Base-by-base conservation (phyloP, 2,797 vertebrate species). In the Eospalax fontanierii region DNA sequence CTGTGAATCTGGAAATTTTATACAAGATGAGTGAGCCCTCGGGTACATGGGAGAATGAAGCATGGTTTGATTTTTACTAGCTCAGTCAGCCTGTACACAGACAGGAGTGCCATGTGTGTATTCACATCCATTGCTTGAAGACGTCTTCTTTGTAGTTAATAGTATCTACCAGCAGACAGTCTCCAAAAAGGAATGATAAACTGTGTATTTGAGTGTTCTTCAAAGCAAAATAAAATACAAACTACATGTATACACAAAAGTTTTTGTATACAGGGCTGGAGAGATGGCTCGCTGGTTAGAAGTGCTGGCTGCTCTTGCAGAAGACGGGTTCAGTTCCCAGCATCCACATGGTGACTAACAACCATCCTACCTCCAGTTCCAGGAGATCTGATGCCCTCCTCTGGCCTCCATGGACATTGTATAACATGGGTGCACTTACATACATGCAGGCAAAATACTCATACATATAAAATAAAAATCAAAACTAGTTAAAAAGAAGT, bases 151-250 rank as follows among this genome's bases (percentile, higher is more conserved):
- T 83, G 50, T 82, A 66, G 43, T 70, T 71, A 61, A 18, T 35
- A 33, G 61, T 63, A 40, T 68, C 43, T 93, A 14, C 57, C 26
- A 14, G 26, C 63, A n/a, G 46, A 33, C 63, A 40, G 71, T 92
- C 95, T 88, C 84, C 46, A 26, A 57, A 94, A 93, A 50, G 18
- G 16, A 84, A 54, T 46, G 18, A 83, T 83, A 79, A 80, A 84
- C 70, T 68, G 61, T 90, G 19, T 73, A 22, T 54, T 65, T 89
- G 21, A 6, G 26, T 74, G 24, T 21, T 90, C 94, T 50, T n/a
- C 66, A 93, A 79, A 85, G 38, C 18, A 35, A 83, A 82, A 59
- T 5, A 70, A 63, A 63, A 83, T 82, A 28, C 86, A 84, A 89
- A 21, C 40, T 59, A 46, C 33, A 83, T 50, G 75, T 28, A 38